A percentile compares a stretch with the other conserved stretches of the same genome.
These are phyloP conservation scores for Pogoniulus pusillus DNA, from an alignment of 2,797 vertebrate species.

Conservation along the genomic window DNA sequence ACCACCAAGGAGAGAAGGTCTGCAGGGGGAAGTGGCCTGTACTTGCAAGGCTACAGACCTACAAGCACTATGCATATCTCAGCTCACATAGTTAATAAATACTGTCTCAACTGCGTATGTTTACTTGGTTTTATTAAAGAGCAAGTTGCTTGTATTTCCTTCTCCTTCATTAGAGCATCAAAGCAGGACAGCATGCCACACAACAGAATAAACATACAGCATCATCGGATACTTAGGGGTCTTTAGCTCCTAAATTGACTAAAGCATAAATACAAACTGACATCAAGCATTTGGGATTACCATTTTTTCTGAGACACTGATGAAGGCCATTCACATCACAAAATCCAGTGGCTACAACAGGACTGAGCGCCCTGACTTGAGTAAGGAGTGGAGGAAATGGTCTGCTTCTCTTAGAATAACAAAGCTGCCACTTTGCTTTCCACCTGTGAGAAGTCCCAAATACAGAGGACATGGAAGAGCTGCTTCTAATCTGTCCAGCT, in stretches of 20 bases:
- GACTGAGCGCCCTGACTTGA: not conserved
- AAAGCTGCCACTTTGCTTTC: not conserved
- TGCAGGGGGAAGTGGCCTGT: not conserved
- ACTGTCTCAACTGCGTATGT: not conserved
- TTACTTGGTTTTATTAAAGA: conserved; percentile 35
- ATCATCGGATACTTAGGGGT: conserved; percentile 25
- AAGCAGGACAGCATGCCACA: conserved; percentile 13
- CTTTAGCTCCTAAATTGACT: conserved; percentile 44
- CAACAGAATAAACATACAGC: conserved; percentile 19
- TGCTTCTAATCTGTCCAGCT: not conserved
- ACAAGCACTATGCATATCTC: not conserved
- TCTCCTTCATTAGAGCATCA: not conserved
- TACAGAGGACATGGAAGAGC: not conserved
- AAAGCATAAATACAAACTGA: conserved; percentile 39
- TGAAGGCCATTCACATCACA: not conserved
- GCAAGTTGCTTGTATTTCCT: conserved; percentile 7
- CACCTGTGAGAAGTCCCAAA: not conserved
- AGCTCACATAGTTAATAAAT: conserved; percentile 4
- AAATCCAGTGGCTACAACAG: not conserved
- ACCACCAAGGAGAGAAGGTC: not conserved
- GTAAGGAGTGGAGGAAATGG: not conserved
- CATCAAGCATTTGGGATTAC: not conserved
- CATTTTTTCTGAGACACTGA: conserved; percentile 1
- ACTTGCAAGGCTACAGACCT: not conserved
- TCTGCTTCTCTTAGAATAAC: not conserved